phyloP scores from a whole-genome alignment of 2,113 vertebrate genomes.

The Pardalotus punctatus region DNA sequence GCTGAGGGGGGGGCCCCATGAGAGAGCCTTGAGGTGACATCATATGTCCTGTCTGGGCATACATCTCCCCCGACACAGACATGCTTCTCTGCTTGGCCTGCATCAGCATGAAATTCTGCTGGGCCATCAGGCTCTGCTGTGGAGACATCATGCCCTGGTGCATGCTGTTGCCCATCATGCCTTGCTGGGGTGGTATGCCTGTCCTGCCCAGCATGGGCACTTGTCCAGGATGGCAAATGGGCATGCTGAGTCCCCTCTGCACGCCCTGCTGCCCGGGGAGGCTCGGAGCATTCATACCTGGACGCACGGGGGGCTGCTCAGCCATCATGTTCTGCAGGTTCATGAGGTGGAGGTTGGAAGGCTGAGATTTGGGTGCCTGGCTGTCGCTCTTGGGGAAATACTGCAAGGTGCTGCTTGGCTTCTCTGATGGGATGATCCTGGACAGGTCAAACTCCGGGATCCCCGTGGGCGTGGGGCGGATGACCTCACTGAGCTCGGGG shows the following conservation, averaged over 20 bases:
- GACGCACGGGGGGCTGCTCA: conserved; percentile 85
- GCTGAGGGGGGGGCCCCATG: conserved; percentile 88
- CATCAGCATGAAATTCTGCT: conserved; percentile 98
- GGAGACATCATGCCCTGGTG: conserved; percentile 90
- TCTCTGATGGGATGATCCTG: conserved; percentile 97
- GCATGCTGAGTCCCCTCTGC: conserved; percentile 79
- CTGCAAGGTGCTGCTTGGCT: conserved; percentile 97
- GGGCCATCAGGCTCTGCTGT: conserved; percentile 87
- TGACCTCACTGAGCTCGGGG: conserved; percentile 94
- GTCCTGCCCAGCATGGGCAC: conserved; percentile 91
- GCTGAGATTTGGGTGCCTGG: conserved; percentile 76
- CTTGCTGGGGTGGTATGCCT: conserved; percentile 82
- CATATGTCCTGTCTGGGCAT: conserved; percentile 86
- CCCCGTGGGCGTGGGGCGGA: conserved; percentile 89
- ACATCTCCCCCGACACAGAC: conserved; percentile 86
- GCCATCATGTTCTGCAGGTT: conserved; percentile 99
- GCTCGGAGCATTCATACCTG: conserved; percentile 77
- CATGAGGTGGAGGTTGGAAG: conserved; percentile 93
- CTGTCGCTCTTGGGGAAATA: conserved; percentile 93
- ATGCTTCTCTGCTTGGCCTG: conserved; percentile 91
- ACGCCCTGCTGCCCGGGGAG: conserved; percentile 75
- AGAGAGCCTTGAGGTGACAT: conserved; percentile 91
- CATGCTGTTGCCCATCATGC: conserved; percentile 87
- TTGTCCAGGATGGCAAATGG: conserved; percentile 89
- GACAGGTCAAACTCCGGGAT: conserved; percentile 97